Conservation (phyloP, 2,113 vertebrate genomes). For the Pungitius pungitius region DNA sequence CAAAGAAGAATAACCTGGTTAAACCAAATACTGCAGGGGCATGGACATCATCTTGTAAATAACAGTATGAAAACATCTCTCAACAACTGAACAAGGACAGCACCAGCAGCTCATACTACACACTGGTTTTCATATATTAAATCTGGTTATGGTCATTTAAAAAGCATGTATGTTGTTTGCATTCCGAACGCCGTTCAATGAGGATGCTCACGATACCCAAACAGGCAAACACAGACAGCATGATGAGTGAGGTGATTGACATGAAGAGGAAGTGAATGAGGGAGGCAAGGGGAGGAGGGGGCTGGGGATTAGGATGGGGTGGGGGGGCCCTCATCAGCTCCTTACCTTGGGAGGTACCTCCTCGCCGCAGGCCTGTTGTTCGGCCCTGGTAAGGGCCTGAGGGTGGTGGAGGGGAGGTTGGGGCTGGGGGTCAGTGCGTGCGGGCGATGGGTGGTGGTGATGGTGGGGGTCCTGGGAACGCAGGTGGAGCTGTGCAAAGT, state of each 20-base stretch:
- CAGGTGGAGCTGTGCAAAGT: slow-evolving; percentile 96
- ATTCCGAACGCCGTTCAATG: background rate
- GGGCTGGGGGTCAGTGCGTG: slow-evolving; percentile 92
- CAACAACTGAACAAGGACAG: background rate
- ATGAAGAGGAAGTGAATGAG: slow-evolving; percentile 41
- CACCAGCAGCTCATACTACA: background rate
- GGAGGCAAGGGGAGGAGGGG: background rate
- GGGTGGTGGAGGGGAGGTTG: slow-evolving; percentile 85
- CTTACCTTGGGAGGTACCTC: slow-evolving; percentile 97
- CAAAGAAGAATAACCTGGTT: background rate
- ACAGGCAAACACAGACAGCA: slow-evolving; percentile 18
- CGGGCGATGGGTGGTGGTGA: slow-evolving; percentile 80
- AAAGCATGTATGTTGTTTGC: background rate
- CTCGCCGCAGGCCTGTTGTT: slow-evolving; percentile 86
- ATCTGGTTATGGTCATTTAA: background rate
- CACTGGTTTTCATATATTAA: background rate
- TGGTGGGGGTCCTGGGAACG: slow-evolving; percentile 92
- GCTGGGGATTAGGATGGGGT: background rate
- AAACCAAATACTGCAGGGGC: background rate
- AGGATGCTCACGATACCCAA: background rate
- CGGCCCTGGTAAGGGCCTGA: slow-evolving; percentile 80
- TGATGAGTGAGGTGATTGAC: slow-evolving; percentile 9
- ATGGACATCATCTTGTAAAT: background rate
- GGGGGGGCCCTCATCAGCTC: slow-evolving; percentile 27
- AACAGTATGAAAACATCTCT: background rate